Conservation (phyloP, 2,797 vertebrate species). For the Thalassophryne amazonica region DNA sequence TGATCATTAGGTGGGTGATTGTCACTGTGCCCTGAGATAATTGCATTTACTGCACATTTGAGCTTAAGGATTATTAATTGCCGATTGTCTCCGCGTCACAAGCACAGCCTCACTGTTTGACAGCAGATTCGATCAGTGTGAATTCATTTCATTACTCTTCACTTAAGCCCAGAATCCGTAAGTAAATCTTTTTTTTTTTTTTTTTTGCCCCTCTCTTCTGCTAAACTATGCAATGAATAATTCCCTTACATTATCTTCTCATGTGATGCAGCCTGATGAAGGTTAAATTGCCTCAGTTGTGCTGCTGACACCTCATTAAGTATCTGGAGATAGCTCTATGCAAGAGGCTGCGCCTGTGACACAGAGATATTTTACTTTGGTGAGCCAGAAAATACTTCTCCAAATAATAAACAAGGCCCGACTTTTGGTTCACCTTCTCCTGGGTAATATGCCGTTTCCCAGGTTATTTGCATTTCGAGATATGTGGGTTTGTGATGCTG, state of each 20-base stretch:
- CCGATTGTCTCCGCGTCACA: too few relatives aligned
- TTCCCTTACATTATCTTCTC: constrained; percentile 65
- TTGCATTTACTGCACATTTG: constrained; percentile 47
- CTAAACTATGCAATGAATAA: constrained; percentile 69
- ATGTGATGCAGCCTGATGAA: constrained; percentile 62
- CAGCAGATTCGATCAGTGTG: constrained; percentile 26
- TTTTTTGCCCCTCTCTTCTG: too few relatives aligned
- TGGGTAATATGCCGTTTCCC: constrained; percentile 58
- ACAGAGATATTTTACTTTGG: constrained; percentile 33
- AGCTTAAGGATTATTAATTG: constrained; percentile 48
- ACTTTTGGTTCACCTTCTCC: constrained; percentile 51
- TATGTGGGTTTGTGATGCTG: constrained; percentile 30
- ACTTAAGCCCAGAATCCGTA: constrained; percentile 41
- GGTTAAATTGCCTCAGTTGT: constrained; percentile 64
- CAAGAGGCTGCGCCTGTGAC: constrained; percentile 40
- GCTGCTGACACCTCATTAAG: constrained; percentile 67
- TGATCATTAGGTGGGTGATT: constrained; percentile 45
- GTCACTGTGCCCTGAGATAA: constrained; percentile 46
- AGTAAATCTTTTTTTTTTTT: constrained; percentile 55
- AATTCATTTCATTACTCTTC: constrained; percentile 44
- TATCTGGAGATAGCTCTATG: constrained; percentile 38
- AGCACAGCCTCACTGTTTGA: constrained; percentile 32
- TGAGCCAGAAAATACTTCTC: constrained; percentile 22
- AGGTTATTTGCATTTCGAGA: constrained; percentile 61
- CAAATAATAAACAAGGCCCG: constrained; percentile 52